phyloP scores from a whole-genome alignment of 1,140 invertebrate genomes.

The Lepidurus arcticus region DNA sequence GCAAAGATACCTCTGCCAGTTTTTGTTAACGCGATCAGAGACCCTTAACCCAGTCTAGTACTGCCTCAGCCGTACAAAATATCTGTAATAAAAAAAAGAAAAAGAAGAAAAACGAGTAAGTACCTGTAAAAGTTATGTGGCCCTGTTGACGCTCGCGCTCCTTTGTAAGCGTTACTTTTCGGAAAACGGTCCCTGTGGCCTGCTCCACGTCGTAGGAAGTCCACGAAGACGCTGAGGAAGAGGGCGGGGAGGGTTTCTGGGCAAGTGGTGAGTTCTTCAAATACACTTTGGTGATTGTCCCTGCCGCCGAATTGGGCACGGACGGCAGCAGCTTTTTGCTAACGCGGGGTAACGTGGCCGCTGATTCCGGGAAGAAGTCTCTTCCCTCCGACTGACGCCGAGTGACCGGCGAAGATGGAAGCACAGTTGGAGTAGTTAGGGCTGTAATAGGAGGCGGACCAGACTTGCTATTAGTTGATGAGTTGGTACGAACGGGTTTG shows the following conservation, averaged over 20 bases:
- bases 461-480: constrained; percentile 21
- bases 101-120: not conserved
- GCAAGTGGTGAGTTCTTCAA: constrained; percentile 19
- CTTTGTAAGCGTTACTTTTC: constrained; percentile 48
- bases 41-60: no score
- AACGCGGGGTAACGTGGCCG: constrained; percentile 29
- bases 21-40: no score
- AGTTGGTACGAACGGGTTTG: not conserved
- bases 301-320: not conserved
- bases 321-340: not conserved
- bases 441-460: not conserved
- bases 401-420: not conserved
- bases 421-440: not conserved
- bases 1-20: no score
- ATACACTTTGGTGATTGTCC: not conserved
- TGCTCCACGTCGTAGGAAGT: constrained; percentile 44
- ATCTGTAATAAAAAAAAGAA: no score
- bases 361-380: constrained; percentile 18
- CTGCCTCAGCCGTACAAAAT: no score
- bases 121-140: not conserved
- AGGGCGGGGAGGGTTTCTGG: constrained; percentile 1
- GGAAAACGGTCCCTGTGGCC: constrained; percentile 46
- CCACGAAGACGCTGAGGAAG: constrained; percentile 33
- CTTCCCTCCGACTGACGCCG: not conserved
- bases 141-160: constrained; percentile 34